phyloP scores from a whole-genome alignment of 2,113 vertebrate genomes.

The Salminus brasiliensis region DNA sequence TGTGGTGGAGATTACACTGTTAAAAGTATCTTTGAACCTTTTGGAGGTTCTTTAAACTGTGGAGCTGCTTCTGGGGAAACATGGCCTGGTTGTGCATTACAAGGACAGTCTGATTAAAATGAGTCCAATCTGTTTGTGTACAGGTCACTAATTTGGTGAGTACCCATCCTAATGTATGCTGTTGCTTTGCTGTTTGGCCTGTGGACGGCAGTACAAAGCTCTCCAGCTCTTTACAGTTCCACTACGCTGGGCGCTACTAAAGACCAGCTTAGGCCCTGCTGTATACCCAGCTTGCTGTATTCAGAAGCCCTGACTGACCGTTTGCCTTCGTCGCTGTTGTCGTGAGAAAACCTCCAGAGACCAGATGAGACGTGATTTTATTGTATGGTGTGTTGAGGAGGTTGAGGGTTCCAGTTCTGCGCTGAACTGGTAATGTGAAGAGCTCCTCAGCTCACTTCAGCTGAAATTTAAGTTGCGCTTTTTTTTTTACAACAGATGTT shows the following conservation, averaged over 20 bases:
- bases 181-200: constrained; percentile 77
- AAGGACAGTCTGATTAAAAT: constrained; percentile 28
- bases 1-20: too few species aligned
- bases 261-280: neutral
- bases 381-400: neutral
- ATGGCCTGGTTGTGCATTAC: neutral
- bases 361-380: neutral
- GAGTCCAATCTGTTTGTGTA: constrained; percentile 80
- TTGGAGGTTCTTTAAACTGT: too few species aligned
- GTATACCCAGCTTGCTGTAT: neutral
- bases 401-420: neutral
- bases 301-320: neutral
- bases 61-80: neutral
- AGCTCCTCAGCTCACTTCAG: neutral
- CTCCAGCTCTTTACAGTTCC: neutral
- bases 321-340: neutral
- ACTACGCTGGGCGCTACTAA: neutral
- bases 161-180: constrained; percentile 71
- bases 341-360: neutral
- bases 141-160: constrained; percentile 93
- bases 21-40: too few species aligned
- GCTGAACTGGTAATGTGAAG: neutral
- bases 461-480: too few species aligned
- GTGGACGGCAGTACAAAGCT: neutral
- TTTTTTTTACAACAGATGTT: neutral